Base-by-base conservation (phyloP, 2,888 invertebrate genomes). In the Phengaris alcon region DNA sequence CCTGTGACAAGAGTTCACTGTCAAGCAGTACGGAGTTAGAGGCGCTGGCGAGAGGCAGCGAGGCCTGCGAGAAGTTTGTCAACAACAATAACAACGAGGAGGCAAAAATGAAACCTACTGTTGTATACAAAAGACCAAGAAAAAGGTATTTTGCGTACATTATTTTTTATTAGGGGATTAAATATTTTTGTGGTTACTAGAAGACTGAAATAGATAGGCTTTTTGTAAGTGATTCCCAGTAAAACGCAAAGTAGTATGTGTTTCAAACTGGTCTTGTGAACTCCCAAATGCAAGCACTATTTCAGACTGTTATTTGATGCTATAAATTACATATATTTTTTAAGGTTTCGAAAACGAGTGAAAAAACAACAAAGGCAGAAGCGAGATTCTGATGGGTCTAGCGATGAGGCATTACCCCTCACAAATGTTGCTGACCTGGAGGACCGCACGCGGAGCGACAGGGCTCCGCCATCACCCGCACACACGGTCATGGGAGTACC, bases 41-140 rank as follows among this genome's bases (percentile, higher is more conserved):
- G 76, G 82, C 82, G 3, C 80, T 79, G 52, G 80, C 79, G 57
- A 0, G 78, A 76, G 0, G 83, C 78, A 78, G 79, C 0, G 79
- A 75, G 0, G 83, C 83, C 0, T 86, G 85, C 3, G 87, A 86
- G 77, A 90, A 91, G 78, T 88, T 85, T 78, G 86, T 91, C 70
- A 91, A 90, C 76, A 89, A 87, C 9, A 93, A 93, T 64, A 93
- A 92, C 55, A 91, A 93, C 75, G 91, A 92, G 76, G 91, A 91
- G 76, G 81, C 82, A 0, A 78, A 82, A 51, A 87, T 86, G 74
- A 90, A 89, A 73, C 76, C 84, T 0, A 78, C 79, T 0, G 80
- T 79, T 0, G 84, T 87, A 0, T 84, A 82, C 74, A 89, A 88
- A 82, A 84, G 88, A 72, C 91, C 91, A 0, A 84, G 84, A 81